Evolutionary conservation across 2,888 invertebrate species (phyloP).

Genomic region (Aphodius sticticus): DNA sequence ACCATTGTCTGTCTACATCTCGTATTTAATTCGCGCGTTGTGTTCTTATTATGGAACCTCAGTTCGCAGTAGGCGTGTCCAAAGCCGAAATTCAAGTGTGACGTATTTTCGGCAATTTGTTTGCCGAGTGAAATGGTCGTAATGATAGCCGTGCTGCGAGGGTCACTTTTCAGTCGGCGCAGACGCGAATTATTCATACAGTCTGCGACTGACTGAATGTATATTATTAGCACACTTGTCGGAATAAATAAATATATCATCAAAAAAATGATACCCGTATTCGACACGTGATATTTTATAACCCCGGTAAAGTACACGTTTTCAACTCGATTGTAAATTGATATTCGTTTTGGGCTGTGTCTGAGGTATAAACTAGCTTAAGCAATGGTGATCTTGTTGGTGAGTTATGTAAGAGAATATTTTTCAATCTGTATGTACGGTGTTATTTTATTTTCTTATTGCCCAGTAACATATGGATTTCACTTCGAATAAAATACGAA

Average conservation of each 20-base stretch:
- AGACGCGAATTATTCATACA: conserved; percentile 21
- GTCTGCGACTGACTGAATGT: conserved; percentile 14
- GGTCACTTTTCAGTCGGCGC: background rate
- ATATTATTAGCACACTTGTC: conserved; percentile 33
- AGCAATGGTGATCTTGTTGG: background rate
- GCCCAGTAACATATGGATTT: too few relatives aligned
- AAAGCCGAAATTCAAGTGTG: background rate
- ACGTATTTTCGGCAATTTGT: background rate
- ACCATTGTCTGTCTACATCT: background rate
- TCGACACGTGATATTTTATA: background rate
- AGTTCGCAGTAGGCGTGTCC: background rate
- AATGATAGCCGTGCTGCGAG: background rate
- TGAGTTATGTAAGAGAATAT: background rate
- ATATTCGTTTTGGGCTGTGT: background rate
- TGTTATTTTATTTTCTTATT: too few relatives aligned
- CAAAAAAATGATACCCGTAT: conserved; percentile 31
- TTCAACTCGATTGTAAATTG: background rate
- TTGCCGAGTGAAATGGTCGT: background rate
- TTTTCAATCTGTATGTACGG: background rate
- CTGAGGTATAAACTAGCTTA: background rate
- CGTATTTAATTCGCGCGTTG: background rate
- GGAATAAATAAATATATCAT: conserved; percentile 35
- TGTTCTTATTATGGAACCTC: background rate
- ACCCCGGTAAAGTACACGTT: background rate
- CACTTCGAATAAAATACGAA: too few relatives aligned